phyloP scores from a whole-genome alignment of 2,113 vertebrate species.

The Lipophrys pholis region DNA sequence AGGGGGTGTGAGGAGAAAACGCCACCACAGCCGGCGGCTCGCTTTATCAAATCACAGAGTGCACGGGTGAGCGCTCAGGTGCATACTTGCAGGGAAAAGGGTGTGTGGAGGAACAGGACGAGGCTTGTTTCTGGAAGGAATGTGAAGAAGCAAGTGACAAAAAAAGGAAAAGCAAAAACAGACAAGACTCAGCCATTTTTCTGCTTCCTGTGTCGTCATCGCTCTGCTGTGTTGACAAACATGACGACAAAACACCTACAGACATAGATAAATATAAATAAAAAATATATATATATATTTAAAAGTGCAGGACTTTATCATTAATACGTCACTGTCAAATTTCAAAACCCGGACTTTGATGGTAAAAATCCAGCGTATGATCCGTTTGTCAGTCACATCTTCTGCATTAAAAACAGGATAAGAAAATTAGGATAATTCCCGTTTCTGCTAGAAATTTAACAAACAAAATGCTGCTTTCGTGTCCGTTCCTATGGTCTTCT shows the following conservation, averaged over 20 bases:
- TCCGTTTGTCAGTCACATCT: not conserved
- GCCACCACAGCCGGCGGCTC: constrained; percentile 24
- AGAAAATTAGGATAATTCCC: no score
- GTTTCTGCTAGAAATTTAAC: no score
- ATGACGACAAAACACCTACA: constrained; percentile 7
- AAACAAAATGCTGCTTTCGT: no score
- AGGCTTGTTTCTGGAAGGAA: constrained; percentile 45
- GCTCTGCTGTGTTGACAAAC: constrained; percentile 16
- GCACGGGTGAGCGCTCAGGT: constrained; percentile 13
- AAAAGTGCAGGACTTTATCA: constrained; percentile 35
- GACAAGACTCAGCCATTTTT: constrained; percentile 38
- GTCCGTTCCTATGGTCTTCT: no score
- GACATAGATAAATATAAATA: not conserved
- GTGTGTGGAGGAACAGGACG: constrained; percentile 27
- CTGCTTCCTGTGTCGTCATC: constrained; percentile 57
- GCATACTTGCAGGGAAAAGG: constrained; percentile 48
- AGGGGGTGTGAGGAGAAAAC: constrained; percentile 5
- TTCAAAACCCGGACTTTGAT: not conserved
- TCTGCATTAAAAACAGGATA: not conserved
- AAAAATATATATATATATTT: not conserved
- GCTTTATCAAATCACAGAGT: not conserved
- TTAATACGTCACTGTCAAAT: constrained; percentile 26
- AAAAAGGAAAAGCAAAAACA: not conserved
- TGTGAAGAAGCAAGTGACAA: not conserved
- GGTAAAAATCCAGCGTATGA: no score